Conservation (phyloP, 1,140 invertebrate genomes). For the Zaprionus nigranus region DNA sequence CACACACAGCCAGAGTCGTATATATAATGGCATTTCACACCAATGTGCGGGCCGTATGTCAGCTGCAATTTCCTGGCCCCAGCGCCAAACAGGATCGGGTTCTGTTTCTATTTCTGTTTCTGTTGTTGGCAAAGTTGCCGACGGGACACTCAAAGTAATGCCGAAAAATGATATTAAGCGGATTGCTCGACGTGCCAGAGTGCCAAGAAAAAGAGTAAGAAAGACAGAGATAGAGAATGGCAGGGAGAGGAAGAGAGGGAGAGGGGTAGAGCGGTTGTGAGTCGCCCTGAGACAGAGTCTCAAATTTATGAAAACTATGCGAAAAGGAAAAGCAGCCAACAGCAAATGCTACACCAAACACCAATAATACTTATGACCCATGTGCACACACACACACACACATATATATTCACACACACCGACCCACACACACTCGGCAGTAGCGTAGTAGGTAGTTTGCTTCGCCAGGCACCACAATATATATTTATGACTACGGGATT, state of each 20-base stretch:
- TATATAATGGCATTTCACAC: slow-evolving; percentile 23
- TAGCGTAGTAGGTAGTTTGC: slow-evolving; percentile 22
- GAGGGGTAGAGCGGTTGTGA: slow-evolving; percentile 3
- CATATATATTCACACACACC: not conserved
- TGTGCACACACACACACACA: slow-evolving; percentile 25
- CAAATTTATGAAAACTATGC: slow-evolving; percentile 70
- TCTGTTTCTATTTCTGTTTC: not conserved
- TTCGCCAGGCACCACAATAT: slow-evolving; percentile 51
- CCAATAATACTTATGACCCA: slow-evolving; percentile 60
- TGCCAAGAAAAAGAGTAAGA: not conserved
- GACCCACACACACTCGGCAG: slow-evolving; percentile 10
- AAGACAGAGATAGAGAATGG: too few species aligned
- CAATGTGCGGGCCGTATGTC: slow-evolving; percentile 37
- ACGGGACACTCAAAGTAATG: slow-evolving; percentile 67
- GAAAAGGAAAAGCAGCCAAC: slow-evolving; percentile 18
- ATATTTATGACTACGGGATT: slow-evolving; percentile 70
- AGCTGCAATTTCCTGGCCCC: slow-evolving; percentile 30
- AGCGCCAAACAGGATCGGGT: slow-evolving; percentile 25
- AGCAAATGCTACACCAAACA: slow-evolving; percentile 25
- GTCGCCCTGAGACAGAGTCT: slow-evolving; percentile 44
- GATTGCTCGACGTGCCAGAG: slow-evolving; percentile 49
- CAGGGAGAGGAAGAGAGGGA: not conserved
- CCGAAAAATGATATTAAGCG: slow-evolving; percentile 80
- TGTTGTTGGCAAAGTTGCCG: slow-evolving; percentile 22
- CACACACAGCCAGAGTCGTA: slow-evolving; percentile 1